Evolutionary conservation across 2,888 invertebrate genomes (phyloP).

Genomic region (Antheraea assamensis): DNA sequence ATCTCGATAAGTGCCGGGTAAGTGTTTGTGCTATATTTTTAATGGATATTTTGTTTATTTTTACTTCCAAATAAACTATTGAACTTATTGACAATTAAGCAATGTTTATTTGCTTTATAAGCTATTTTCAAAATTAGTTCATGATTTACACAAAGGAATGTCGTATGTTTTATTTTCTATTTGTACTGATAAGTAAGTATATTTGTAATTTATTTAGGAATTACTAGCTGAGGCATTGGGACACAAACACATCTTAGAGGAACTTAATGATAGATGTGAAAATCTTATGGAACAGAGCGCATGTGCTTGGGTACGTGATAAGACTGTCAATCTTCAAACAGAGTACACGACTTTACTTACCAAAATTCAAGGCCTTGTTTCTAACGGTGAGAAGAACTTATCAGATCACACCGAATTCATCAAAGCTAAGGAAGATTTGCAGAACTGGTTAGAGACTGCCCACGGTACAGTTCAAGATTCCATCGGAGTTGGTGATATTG

Average conservation of each 20-base stretch:
- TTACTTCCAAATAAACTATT: neutral
- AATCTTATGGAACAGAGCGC: constrained; percentile 93
- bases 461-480: constrained; percentile 92
- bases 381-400: constrained; percentile 94
- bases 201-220: constrained; percentile 62
- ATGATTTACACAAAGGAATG: neutral
- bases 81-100: neutral
- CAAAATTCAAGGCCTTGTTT: constrained; percentile 90
- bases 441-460: constrained; percentile 91
- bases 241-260: constrained; percentile 90
- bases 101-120: neutral
- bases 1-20: constrained; percentile 88
- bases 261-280: constrained; percentile 93
- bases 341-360: constrained; percentile 90
- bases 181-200: neutral
- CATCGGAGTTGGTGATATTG: constrained; percentile 89
- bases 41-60: neutral
- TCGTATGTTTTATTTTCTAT: neutral
- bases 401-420: constrained; percentile 96
- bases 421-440: constrained; percentile 91
- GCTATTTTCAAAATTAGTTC: neutral
- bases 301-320: constrained; percentile 92
- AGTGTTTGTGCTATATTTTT: constrained; percentile 43
- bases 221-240: constrained; percentile 88
- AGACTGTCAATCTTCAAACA: constrained; percentile 92